Conservation (phyloP, 2,888 invertebrate species). For the Euproctis similis region DNA sequence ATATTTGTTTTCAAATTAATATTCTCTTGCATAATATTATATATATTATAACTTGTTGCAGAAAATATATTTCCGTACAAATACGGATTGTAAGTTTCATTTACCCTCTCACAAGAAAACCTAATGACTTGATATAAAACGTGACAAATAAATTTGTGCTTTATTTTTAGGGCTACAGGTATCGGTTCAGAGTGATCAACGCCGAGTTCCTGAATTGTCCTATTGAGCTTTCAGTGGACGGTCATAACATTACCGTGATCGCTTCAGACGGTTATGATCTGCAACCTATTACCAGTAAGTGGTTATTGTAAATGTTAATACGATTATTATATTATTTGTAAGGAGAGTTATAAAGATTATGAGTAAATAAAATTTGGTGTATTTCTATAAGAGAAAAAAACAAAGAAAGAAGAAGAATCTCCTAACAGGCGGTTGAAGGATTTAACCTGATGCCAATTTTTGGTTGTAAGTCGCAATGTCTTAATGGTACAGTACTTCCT, state of each 20-base stretch:
- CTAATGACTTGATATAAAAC: not conserved
- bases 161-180: conserved; percentile 78
- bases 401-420: too few species aligned
- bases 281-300: conserved; percentile 82
- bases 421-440: too few species aligned
- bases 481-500: too few species aligned
- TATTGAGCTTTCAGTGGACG: conserved; percentile 87
- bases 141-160: conserved; percentile 6
- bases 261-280: conserved; percentile 88
- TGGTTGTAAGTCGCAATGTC: too few species aligned
- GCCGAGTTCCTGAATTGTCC: conserved; percentile 93
- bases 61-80: not conserved
- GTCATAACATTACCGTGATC: conserved; percentile 85
- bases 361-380: too few species aligned
- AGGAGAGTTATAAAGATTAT: too few species aligned
- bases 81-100: conserved; percentile 3
- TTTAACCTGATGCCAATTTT: too few species aligned
- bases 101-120: conserved; percentile 3
- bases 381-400: too few species aligned
- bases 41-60: too few species aligned
- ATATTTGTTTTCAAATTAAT: too few species aligned
- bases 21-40: too few species aligned
- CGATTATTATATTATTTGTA: too few species aligned
- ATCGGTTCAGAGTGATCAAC: conserved; percentile 88
- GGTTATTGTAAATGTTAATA: conserved; percentile 9